Conservation (phyloP, 2,113 vertebrate genomes). For the Perccottus glenii region DNA sequence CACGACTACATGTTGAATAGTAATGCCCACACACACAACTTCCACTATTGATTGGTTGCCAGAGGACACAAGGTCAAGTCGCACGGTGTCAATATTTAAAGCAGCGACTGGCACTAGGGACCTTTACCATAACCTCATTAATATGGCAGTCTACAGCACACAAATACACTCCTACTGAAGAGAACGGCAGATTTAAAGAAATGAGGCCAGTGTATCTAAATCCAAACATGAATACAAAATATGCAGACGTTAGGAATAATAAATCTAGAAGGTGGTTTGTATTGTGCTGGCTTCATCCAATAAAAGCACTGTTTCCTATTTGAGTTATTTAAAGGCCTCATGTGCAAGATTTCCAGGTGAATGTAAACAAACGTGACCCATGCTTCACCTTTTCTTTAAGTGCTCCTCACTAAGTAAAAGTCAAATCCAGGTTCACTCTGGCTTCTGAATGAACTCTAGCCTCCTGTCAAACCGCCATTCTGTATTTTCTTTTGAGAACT, state of each 20-base stretch:
- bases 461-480: no score
- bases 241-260: slow-evolving; percentile 8
- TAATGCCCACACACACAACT: slow-evolving; percentile 51
- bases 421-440: no score
- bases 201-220: background rate
- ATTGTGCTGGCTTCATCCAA: background rate
- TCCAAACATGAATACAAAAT: slow-evolving; percentile 7
- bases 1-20: slow-evolving; percentile 49
- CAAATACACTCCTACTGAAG: slow-evolving; percentile 40
- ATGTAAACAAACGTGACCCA: no score
- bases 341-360: no score
- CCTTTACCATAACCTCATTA: slow-evolving; percentile 70
- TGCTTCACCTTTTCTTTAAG: no score
- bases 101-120: slow-evolving; percentile 57
- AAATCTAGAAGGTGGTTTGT: no score
- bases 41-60: slow-evolving; percentile 64
- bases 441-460: no score
- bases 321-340: no score
- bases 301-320: background rate
- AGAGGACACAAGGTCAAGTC: slow-evolving; percentile 69
- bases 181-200: slow-evolving; percentile 33
- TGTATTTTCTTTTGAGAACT: no score
- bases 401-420: no score
- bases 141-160: slow-evolving; percentile 50
- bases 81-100: slow-evolving; percentile 72